Conservation (phyloP, 2,113 vertebrate species). For the Holacanthus passer region DNA sequence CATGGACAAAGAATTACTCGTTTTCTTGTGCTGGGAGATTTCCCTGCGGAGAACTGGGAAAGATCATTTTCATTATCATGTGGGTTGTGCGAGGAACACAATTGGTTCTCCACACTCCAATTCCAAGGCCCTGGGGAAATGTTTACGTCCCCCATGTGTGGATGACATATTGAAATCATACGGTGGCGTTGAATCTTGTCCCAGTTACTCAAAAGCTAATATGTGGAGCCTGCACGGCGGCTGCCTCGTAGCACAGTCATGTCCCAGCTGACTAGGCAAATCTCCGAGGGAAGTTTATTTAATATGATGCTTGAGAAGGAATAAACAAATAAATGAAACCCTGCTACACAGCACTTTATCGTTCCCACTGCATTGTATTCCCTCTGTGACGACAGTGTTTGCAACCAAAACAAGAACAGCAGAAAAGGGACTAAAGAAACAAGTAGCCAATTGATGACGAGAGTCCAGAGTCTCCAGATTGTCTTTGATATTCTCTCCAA, state of each 20-base stretch:
- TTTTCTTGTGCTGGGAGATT: conserved; percentile 22
- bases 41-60: conserved; percentile 27
- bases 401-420: conserved; percentile 15
- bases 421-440: conserved; percentile 16
- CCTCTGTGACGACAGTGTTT: conserved; percentile 31
- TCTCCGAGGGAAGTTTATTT: conserved; percentile 71
- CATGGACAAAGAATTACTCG: not conserved
- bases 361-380: conserved; percentile 34
- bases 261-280: conserved; percentile 55
- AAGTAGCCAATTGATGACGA: not conserved
- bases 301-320: conserved; percentile 61
- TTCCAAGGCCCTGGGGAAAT: conserved; percentile 42
- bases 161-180: conserved; percentile 58
- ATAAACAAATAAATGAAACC: conserved; percentile 70
- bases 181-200: conserved; percentile 33
- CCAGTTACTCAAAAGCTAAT: conserved; percentile 63
- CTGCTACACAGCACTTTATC: conserved; percentile 49
- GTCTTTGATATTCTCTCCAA: conserved; percentile 22
- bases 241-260: conserved; percentile 37
- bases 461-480: conserved; percentile 12
- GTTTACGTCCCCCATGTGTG: conserved; percentile 37
- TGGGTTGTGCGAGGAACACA: conserved; percentile 29
- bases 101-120: conserved; percentile 20
- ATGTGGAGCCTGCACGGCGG: conserved; percentile 28
- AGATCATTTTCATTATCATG: conserved; percentile 41